A percentile compares a stretch with the other conserved stretches of the same genome.
Evolutionary conservation across 2,888 invertebrate genomes (phyloP).

Genomic region (Euzophera pinguis): DNA sequence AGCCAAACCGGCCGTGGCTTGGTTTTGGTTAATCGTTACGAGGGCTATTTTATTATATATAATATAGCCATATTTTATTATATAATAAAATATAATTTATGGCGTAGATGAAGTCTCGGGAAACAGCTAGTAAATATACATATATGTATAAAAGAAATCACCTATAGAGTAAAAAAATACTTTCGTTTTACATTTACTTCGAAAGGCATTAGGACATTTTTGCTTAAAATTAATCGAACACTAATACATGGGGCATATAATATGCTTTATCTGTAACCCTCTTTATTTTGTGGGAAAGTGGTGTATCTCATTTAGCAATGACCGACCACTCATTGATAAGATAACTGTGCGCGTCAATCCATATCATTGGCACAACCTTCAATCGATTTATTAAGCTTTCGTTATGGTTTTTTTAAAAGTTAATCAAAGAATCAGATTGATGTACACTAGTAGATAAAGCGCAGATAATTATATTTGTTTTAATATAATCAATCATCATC

Average conservation of each 20-base stretch:
- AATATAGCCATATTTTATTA: no score
- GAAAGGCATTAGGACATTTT: no score
- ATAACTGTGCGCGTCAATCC: constrained; percentile 59
- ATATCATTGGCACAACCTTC: constrained; percentile 38
- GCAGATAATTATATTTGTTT: not conserved
- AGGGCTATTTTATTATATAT: no score
- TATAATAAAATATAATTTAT: no score
- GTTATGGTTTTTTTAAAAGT: constrained; percentile 2
- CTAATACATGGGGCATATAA: not conserved
- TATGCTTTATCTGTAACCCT: not conserved
- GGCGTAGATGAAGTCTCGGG: no score
- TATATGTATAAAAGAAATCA: no score
- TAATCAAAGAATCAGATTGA: not conserved
- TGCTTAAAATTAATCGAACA: no score
- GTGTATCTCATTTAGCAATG: constrained; percentile 5
- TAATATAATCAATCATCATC: not conserved
- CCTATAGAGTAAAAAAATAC: no score
- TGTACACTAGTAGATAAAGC: not conserved
- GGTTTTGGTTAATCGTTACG: no score
- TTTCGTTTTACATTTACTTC: no score
- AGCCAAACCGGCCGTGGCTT: no score
- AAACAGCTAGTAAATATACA: no score
- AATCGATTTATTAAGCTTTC: not conserved
- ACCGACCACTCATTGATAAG: constrained; percentile 49
- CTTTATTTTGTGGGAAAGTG: not conserved